Conservation (phyloP, 2,888 invertebrate species). For the Trissolcus brochymenae region DNA sequence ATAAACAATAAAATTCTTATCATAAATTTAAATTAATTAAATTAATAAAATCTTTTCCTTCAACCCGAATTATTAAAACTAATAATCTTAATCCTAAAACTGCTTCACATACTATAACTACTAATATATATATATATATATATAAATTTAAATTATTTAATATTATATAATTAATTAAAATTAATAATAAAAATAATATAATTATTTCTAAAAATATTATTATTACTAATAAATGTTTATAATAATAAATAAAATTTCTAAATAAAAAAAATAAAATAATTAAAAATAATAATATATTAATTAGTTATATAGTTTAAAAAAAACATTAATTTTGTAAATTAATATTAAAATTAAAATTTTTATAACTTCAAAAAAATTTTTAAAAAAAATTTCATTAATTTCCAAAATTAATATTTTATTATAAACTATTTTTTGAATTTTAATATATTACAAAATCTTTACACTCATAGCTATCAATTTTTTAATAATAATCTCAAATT, state of each 20-base stretch:
- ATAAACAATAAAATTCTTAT: slow-evolving; percentile 78
- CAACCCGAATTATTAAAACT: slow-evolving; percentile 80
- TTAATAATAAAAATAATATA: slow-evolving; percentile 72
- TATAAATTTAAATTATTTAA: slow-evolving; percentile 63
- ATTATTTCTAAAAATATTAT: slow-evolving; percentile 81
- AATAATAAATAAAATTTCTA: slow-evolving; percentile 78
- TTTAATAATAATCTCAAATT: slow-evolving; percentile 74
- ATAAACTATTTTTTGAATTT: slow-evolving; percentile 80
- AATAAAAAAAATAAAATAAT: slow-evolving; percentile 60
- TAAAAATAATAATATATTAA: slow-evolving; percentile 67
- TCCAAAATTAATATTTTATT: slow-evolving; percentile 84
- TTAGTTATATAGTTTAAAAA: slow-evolving; percentile 81
- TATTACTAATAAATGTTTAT: slow-evolving; percentile 78
- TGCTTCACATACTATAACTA: slow-evolving; percentile 82
- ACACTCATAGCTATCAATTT: slow-evolving; percentile 77
- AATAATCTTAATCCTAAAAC: slow-evolving; percentile 81
- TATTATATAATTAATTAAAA: slow-evolving; percentile 65
- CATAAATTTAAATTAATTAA: slow-evolving; percentile 53
- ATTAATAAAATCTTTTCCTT: slow-evolving; percentile 80
- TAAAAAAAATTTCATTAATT: slow-evolving; percentile 78
- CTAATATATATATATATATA: slow-evolving; percentile 80
- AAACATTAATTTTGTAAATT: slow-evolving; percentile 84
- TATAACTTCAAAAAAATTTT: slow-evolving; percentile 79
- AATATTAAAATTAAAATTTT: slow-evolving; percentile 79
- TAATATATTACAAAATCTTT: slow-evolving; percentile 62